phyloP scores from a whole-genome alignment of 1,140 invertebrate genomes.

The Lysiphlebus fabarum region DNA sequence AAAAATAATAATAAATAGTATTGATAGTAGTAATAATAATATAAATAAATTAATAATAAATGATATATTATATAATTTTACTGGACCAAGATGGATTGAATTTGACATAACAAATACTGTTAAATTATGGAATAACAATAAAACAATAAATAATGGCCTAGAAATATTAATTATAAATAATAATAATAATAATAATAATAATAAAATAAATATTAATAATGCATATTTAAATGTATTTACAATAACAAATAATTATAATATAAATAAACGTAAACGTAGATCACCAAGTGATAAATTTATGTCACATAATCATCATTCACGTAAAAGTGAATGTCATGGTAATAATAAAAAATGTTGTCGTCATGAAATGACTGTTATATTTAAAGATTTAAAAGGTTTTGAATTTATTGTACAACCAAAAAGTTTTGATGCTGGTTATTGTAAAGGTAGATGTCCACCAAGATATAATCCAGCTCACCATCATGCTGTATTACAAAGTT shows the following conservation, averaged over 20 bases:
- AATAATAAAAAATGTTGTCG: conserved; percentile 63
- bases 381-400: conserved; percentile 67
- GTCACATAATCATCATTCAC: conserved; percentile 41
- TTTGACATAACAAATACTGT: conserved; percentile 57
- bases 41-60: conserved; percentile 17
- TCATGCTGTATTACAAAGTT: conserved; percentile 69
- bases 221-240: conserved; percentile 54
- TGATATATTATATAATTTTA: conserved; percentile 8
- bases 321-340: conserved; percentile 54
- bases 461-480: conserved; percentile 68
- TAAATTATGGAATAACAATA: conserved; percentile 51
- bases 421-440: conserved; percentile 70
- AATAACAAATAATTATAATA: background rate
- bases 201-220: background rate
- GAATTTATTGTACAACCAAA: conserved; percentile 69
- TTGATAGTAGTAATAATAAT: conserved; percentile 10
- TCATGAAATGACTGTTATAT: conserved; percentile 64
- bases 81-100: conserved; percentile 53
- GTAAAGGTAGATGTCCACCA: conserved; percentile 68
- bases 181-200: conserved; percentile 33
- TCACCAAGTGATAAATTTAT: conserved; percentile 41
- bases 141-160: conserved; percentile 52
- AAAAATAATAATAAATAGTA: conserved; percentile 28
- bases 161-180: conserved; percentile 49
- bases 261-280: conserved; percentile 22